Evolutionary conservation across 2,797 vertebrate species (phyloP).

Genomic region (Lepus oiostolus): DNA sequence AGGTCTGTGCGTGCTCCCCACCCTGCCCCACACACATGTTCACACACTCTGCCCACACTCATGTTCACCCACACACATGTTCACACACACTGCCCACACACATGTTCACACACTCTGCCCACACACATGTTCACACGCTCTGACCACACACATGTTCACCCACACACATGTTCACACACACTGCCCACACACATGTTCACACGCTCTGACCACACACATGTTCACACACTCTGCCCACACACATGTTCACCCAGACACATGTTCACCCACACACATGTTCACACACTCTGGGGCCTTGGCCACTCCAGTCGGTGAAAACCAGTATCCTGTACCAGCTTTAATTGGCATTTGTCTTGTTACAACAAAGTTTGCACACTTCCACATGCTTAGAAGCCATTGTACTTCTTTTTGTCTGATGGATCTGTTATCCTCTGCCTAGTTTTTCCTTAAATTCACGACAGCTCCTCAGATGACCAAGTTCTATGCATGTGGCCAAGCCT

Average conservation of each 20-base stretch:
- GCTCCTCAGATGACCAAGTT: background rate
- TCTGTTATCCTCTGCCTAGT: background rate
- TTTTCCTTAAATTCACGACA: background rate
- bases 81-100: rapidly evolving
- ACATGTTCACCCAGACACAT: too few relatives aligned
- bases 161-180: too few relatives aligned
- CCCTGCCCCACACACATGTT: too few relatives aligned
- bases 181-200: too few relatives aligned
- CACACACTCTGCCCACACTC: rapidly evolving
- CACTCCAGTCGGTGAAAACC: too few relatives aligned
- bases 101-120: too few relatives aligned
- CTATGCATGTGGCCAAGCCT: background rate
- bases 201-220: too few relatives aligned
- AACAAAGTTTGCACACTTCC: background rate
- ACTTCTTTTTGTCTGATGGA: background rate
- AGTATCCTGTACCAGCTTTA: rapidly evolving
- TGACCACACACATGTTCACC: too few relatives aligned
- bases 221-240: too few relatives aligned
- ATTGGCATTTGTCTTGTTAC: background rate
- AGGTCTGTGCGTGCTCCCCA: background rate
- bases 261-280: rapidly evolving
- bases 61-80: background rate
- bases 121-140: too few relatives aligned
- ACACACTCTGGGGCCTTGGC: too few relatives aligned
- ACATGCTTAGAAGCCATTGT: rapidly evolving